Percentiles rank a stretch among this genome's conserved stretches.
Conservation (phyloP, 2,113 vertebrate species). For the Thymallus thymallus region DNA sequence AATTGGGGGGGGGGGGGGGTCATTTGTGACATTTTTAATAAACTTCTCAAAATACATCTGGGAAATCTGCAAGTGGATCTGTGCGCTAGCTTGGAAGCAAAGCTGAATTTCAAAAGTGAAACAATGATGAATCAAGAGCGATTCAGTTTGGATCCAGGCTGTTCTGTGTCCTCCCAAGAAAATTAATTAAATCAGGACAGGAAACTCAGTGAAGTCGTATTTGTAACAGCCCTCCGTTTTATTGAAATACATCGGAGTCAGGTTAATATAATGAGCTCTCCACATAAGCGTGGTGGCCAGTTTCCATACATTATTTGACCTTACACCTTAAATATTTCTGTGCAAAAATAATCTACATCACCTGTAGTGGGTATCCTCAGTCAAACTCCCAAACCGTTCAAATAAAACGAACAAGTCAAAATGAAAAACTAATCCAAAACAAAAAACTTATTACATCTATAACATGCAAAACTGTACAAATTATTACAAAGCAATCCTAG, state of each 20-base stretch:
- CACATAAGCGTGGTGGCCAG: constrained; percentile 82
- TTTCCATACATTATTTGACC: constrained; percentile 82
- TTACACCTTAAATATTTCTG: constrained; percentile 97
- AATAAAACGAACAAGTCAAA: constrained; percentile 72
- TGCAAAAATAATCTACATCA: constrained; percentile 93
- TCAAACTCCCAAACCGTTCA: constrained; percentile 83
- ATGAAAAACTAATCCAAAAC: constrained; percentile 74
- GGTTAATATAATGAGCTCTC: constrained; percentile 91
- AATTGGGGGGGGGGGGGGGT: constrained; percentile 22
- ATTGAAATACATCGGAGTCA: constrained; percentile 97
- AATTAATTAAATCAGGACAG: constrained; percentile 8
- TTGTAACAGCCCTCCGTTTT: constrained; percentile 91
- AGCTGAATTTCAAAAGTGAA: background rate
- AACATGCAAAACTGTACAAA: constrained; percentile 99
- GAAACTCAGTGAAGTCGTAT: constrained; percentile 27
- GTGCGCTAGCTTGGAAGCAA: background rate
- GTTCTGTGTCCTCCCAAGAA: background rate
- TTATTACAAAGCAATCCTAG: constrained; percentile 89
- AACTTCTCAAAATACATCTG: constrained; percentile 45
- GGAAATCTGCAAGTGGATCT: background rate
- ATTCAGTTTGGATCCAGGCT: background rate
- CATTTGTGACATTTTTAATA: constrained; percentile 61
- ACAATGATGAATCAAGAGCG: too few relatives aligned
- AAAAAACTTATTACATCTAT: constrained; percentile 92
- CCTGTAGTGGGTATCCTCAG: constrained; percentile 87